Evolutionary conservation across 2,797 vertebrate species (phyloP).

Genomic region (Eutrigla gurnardus): DNA sequence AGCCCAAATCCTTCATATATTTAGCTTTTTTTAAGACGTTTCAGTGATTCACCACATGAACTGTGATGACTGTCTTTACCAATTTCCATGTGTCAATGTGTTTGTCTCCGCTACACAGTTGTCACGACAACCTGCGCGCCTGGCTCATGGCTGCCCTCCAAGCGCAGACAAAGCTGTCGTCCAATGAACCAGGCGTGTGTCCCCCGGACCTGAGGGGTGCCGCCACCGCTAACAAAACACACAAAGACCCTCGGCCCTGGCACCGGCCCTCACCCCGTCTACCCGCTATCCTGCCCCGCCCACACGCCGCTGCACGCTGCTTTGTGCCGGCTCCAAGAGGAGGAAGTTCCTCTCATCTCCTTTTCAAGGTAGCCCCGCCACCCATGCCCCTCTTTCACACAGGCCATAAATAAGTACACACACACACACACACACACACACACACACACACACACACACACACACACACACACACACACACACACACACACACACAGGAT

Average conservation of each 20-base stretch:
- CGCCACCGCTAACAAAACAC: slow-evolving; percentile 73
- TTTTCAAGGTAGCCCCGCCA: slow-evolving; percentile 74
- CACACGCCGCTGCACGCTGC: slow-evolving; percentile 61
- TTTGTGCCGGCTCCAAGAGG: slow-evolving; percentile 76
- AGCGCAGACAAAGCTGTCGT: slow-evolving; percentile 79
- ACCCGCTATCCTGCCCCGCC: slow-evolving; percentile 59
- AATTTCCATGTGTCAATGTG: slow-evolving; percentile 20
- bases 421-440: slow-evolving; percentile 31
- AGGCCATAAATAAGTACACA: slow-evolving; percentile 23
- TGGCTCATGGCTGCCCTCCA: slow-evolving; percentile 78
- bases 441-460: slow-evolving; percentile 3
- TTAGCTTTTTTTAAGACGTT: background rate
- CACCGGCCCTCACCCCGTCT: slow-evolving; percentile 72
- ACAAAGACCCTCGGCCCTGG: slow-evolving; percentile 75
- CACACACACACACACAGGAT: slow-evolving; percentile 11
- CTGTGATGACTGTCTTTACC: slow-evolving; percentile 1
- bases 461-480: background rate
- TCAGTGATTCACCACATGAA: background rate
- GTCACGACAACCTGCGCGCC: slow-evolving; percentile 73
- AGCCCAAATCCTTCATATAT: background rate
- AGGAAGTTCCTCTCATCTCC: slow-evolving; percentile 79
- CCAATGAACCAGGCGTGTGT: slow-evolving; percentile 77
- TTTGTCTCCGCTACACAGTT: slow-evolving; percentile 55
- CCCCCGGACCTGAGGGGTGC: slow-evolving; percentile 76
- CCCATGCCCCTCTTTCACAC: slow-evolving; percentile 58